These are phyloP conservation scores for Bolborhynchus lineola DNA, from an alignment of 2,113 vertebrate genomes.

Conservation along the genomic window DNA sequence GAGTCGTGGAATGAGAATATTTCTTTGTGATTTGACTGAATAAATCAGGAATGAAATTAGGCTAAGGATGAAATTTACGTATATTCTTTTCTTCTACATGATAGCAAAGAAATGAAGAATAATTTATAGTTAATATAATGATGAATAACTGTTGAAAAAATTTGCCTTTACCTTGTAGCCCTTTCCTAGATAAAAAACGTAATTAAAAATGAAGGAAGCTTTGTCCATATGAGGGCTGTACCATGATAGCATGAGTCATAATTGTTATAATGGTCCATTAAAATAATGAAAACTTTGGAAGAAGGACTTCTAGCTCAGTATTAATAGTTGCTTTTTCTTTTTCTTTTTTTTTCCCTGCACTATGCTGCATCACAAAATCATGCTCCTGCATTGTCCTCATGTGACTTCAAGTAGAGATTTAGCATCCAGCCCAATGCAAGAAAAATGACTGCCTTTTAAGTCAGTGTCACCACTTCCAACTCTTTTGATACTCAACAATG, in stretches of 20 bases:
- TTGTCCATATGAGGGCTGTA: background rate
- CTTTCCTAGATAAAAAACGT: background rate
- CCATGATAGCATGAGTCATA: background rate
- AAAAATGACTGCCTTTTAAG: background rate
- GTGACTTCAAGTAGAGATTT: background rate
- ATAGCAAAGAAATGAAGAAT: background rate
- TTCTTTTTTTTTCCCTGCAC: background rate
- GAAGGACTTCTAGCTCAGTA: background rate
- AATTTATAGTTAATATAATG: background rate
- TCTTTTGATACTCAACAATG: background rate
- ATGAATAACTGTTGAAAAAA: background rate
- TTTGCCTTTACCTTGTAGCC: background rate
- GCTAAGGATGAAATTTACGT: background rate
- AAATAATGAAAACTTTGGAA: background rate
- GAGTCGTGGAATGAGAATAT: background rate
- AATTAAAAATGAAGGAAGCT: background rate
- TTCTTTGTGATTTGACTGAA: background rate
- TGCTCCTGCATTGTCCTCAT: background rate
- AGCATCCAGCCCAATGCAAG: background rate
- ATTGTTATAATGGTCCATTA: background rate
- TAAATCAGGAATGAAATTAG: background rate
- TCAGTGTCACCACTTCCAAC: background rate
- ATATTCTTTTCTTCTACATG: background rate
- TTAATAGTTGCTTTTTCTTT: background rate
- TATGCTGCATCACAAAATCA: background rate